Evolutionary conservation across 2,113 vertebrate genomes (phyloP), one percentile per base, ranked within the genome.

Genomic region (Myotis brandtii): DNA sequence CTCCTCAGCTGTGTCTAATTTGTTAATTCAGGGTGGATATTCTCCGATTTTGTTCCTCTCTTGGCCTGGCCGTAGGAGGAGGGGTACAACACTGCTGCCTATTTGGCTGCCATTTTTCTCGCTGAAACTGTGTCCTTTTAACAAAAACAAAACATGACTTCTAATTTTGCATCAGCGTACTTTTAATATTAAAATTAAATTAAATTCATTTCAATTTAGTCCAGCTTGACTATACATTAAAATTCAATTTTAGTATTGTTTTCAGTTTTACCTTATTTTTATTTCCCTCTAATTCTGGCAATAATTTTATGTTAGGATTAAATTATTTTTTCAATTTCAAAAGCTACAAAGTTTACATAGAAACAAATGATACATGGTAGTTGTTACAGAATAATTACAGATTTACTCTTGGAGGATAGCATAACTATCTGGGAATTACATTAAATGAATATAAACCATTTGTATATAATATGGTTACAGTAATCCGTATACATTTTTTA

Each of bases 311-410:
- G 59, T 50, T 62, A 48, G 4, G 23, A 50, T 12, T 21, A 70
- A 70, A 30, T 73, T 48, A 37, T 37, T 50, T 43, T 64, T 83
- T 86, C 73, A 92, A 85, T 92, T 40, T 86, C 84, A 87, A 96
- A 34, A 50, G 32, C 14, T 67, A 76, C 56, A 69, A 67, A 94
- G 48, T 8, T 79, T 89, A 83, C 56, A n/a, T 67, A 52, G 37
- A 66, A 76, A 76, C 43, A 62, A 84, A 76, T 77, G 18, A 23
- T 77, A 37, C 0, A 48, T 62, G 16, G 40, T 43, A 72, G 21
- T 91, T 83, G 30, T 83, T 83, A 83, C 20, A 69, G 48, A 90
- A 79, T 76, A 90, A 59, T 56, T 69, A 77, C 6, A n/a, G 30
- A 79, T n/a, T 69, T 84, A 83, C 21, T 75, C 37, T 54, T 30